Base-by-base conservation (phyloP, 2,113 vertebrate genomes). In the Nasalis larvatus region DNA sequence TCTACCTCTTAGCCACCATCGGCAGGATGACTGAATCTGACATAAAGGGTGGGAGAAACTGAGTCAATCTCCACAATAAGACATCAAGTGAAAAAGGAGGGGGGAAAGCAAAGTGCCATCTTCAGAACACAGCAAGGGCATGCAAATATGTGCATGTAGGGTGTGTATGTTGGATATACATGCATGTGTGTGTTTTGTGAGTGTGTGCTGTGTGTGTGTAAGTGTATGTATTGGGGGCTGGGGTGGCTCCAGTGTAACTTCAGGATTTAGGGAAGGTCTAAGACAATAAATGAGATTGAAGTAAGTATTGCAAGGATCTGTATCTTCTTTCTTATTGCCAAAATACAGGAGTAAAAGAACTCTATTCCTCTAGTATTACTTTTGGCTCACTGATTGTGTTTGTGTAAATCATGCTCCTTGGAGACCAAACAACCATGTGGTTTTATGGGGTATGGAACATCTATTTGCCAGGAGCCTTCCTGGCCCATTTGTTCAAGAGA, bases 301-400 rank as follows among this genome's bases (percentile, higher is more conserved):
- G 7, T 40, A 78, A 88, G 71, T 27, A 12, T 49, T 54, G 1
- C 1, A 49, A 95, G 27, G 20, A 60, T 77, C 6, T 68, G 25
- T 40, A 83, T 47, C 73, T 77, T 92, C 32, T 85, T 81, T 69
- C 82, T 80, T 93, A 18, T 69, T 95, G 69, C 74, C 80, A 86
- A 86, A 86, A 78, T 56, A 42, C 1, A 56, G 23, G 54, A 60
- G 6, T 82, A 77, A 91, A 85, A 45, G 52, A 82, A 54, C 35
- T 60, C 32, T 30, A 3, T 60, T 81, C 35, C 27, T 80, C 63
- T 77, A 23, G 77, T 69, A 89, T 35, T 49, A 81, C 30, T 54
- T 60, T 71, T 73, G 78, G 85, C 42, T 66, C 66, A 66, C 47
- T 58, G 25, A 71, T 52, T 63, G 13, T 74, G 71, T 88, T 74